Evolutionary conservation across 2,888 invertebrate species (phyloP).

Genomic region (Yponomeuta cagnagella): DNA sequence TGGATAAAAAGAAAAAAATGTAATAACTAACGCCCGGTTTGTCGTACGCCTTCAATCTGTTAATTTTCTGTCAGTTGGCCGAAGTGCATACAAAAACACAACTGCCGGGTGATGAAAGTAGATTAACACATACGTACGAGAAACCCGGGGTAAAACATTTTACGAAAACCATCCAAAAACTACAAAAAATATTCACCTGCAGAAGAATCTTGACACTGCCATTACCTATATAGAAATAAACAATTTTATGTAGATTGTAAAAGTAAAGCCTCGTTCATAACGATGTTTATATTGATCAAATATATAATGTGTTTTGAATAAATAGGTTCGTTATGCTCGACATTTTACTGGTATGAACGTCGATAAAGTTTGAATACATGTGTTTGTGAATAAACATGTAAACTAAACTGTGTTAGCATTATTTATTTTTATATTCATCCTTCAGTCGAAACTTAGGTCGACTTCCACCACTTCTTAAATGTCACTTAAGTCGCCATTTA

Average conservation of each 20-base stretch:
- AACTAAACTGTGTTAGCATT: conserved; percentile 7
- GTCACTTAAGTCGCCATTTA: no score
- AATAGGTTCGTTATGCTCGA: neutral
- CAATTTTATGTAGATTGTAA: conserved; percentile 1
- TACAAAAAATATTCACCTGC: conserved; percentile 19
- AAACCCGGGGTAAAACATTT: neutral
- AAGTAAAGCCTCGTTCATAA: neutral
- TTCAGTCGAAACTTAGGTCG: neutral
- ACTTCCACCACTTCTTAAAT: no score
- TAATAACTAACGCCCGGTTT: conserved; percentile 7
- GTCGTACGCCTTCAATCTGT: no score
- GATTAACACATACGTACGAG: no score
- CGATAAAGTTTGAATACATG: conserved; percentile 8
- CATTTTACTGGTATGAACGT: neutral
- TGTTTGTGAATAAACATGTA: conserved; percentile 9
- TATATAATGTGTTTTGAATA: neutral
- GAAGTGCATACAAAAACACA: no score
- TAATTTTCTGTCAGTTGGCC: no score
- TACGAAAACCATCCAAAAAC: conserved; percentile 25
- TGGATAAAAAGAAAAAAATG: conserved; percentile 30
- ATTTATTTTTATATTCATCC: neutral
- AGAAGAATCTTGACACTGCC: conserved; percentile 44
- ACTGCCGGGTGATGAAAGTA: no score
- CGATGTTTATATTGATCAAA: neutral
- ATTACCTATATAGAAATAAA: conserved; percentile 34